phyloP scores from a whole-genome alignment of 2,113 vertebrate genomes.

The Antennarius striatus region DNA sequence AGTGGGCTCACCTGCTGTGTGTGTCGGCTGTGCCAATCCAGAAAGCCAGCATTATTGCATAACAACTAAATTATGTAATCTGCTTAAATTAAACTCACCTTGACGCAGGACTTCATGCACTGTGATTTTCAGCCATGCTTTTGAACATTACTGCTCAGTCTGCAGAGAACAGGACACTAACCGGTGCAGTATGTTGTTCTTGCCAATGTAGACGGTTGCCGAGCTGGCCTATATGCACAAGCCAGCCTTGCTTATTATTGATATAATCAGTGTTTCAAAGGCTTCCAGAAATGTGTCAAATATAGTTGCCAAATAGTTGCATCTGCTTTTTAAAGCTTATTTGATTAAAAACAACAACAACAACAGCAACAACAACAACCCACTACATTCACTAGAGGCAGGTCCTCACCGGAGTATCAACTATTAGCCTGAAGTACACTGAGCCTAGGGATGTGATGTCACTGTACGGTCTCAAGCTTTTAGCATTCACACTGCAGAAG shows the following conservation, averaged over 20 bases:
- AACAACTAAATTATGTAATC: conserved; percentile 39
- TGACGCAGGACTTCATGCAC: neutral
- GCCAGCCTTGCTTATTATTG: conserved; percentile 23
- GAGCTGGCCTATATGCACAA: conserved; percentile 8
- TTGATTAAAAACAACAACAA: conserved; percentile 6
- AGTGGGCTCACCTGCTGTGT: no score
- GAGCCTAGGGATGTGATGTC: conserved; percentile 16
- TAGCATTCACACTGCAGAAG: conserved; percentile 1
- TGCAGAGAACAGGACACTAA: neutral
- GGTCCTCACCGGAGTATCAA: conserved; percentile 1
- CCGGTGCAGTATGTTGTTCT: neutral
- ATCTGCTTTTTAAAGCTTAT: conserved; percentile 9
- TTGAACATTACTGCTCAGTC: conserved; percentile 3
- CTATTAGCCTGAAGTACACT: neutral
- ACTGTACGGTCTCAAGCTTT: conserved; percentile 5
- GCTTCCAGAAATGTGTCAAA: conserved; percentile 41
- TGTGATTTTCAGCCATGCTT: conserved; percentile 11
- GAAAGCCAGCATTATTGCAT: conserved; percentile 26
- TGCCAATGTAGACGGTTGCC: conserved; percentile 32
- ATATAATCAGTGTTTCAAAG: conserved; percentile 32
- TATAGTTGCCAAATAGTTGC: neutral
- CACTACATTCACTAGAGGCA: conserved; percentile 2
- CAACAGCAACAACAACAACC: neutral
- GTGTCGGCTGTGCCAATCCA: neutral
- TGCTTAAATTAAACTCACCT: conserved; percentile 14